Percentiles rank a stretch among this genome's conserved stretches.
These are phyloP conservation scores for Centropristis striata DNA, from an alignment of 2,113 vertebrate genomes.

Conservation along the genomic window DNA sequence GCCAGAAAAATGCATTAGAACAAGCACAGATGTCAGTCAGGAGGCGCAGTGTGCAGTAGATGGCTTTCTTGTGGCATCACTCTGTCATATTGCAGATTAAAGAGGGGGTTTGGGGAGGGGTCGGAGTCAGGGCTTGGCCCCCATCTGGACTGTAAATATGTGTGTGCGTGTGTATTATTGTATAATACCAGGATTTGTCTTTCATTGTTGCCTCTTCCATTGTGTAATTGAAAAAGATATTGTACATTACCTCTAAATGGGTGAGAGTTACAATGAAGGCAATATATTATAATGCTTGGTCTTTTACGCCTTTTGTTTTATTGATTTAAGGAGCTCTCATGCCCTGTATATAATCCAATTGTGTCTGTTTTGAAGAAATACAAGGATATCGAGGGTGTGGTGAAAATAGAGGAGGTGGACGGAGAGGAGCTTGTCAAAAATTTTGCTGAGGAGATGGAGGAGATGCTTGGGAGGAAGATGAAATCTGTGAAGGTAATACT, in stretches of 20 bases:
- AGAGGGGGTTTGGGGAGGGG: conserved; percentile 7
- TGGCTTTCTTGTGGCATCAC: neutral
- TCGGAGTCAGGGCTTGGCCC: conserved; percentile 24
- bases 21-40: conserved; percentile 26
- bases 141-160: conserved; percentile 14
- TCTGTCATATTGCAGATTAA: conserved; percentile 41
- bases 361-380: conserved; percentile 87
- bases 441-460: conserved; percentile 95
- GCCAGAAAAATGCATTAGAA: neutral
- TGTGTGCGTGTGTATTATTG: neutral
- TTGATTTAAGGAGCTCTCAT: neutral
- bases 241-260: neutral
- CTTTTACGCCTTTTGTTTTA: neutral
- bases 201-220: neutral
- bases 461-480: conserved; percentile 94
- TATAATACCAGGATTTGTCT: conserved; percentile 2
- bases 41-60: neutral
- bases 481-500: conserved; percentile 92
- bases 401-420: conserved; percentile 93
- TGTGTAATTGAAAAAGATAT: neutral
- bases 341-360: neutral
- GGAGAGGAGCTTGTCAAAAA: conserved; percentile 93
- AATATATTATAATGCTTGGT: neutral
- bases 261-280: neutral
- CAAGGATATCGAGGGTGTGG: conserved; percentile 91